Base-by-base conservation (phyloP, 2,888 invertebrate species). In the Heteromurus nitidus region DNA sequence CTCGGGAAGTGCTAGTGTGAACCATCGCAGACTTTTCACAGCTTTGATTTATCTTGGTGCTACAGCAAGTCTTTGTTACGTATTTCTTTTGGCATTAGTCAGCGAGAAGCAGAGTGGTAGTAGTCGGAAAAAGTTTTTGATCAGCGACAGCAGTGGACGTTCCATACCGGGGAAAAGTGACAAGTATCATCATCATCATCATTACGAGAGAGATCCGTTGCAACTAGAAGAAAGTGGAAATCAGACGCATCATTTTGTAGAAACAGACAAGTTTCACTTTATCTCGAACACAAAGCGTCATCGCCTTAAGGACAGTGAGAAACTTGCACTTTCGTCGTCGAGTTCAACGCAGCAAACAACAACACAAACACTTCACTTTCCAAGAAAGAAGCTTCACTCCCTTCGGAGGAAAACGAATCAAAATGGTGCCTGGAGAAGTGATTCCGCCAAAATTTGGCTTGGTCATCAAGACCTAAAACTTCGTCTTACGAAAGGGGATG, bases 381-480 rank as follows among this genome's bases (percentile, higher is more conserved):
- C 36, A 18, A 26, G 83, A 36, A 72, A 76, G 47, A 58, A 47
- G 24, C 70, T 75, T 7, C 30, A 30, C 42, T 64, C 77, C 26
- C 42, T 81, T 36, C 64, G 53, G 64, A 31, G 53, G 80, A 67
- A 72, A 70, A 28, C n/a, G 5, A 26, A 55, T 20, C 55, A 60
- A 67, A 26, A 82, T 84, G 81, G 79, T 22, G 58, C 86, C 86
- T 9, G 86, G 85, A 82, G 86, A 86, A 85, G 86, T 86, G 13
- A 85, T 84, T 53, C 87, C 87, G 67, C 87, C 87, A 68, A 87
- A 87, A 80, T 87, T 85, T 67, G 86, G 86, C 16, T 75, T 83
- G 72, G 85, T 87, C 84, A 85, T 84, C 84, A 84, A 83, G 81
- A 85, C 84, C 67, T 69, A 82, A 76, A 65, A 26, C 64, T 68